Conservation (phyloP, 2,113 vertebrate genomes). For the Eidolon helvum region DNA sequence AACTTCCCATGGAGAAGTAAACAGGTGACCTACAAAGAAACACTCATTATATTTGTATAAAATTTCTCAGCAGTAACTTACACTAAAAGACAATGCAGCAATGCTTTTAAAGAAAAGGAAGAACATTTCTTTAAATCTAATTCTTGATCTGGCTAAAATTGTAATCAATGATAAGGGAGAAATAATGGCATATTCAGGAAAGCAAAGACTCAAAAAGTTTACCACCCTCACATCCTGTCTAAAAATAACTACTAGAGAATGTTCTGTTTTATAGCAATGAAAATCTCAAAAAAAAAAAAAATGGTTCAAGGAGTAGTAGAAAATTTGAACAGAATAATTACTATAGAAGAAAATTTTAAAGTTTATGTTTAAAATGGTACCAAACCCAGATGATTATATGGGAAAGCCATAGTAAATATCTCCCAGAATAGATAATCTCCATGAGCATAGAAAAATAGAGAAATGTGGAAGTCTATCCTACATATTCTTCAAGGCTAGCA, state of each 20-base stretch:
- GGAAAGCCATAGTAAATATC: not conserved
- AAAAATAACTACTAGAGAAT: conserved; percentile 18
- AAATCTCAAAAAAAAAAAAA: not conserved
- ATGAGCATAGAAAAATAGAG: not conserved
- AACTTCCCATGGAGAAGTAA: not conserved
- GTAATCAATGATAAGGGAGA: not conserved
- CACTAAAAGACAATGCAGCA: not conserved
- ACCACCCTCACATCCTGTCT: not conserved
- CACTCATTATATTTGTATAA: not conserved
- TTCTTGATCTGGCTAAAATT: not conserved
- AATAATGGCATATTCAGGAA: not conserved
- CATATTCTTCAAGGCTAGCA: not conserved
- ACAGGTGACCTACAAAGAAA: not conserved
- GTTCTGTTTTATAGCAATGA: not conserved
- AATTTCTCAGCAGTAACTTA: not conserved
- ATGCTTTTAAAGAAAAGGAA: not conserved
- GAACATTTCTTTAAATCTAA: not conserved
- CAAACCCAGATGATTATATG: not conserved
- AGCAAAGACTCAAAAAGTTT: not conserved
- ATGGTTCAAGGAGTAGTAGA: not conserved
- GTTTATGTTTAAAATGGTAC: not conserved
- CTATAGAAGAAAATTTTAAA: not conserved
- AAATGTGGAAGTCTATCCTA: not conserved
- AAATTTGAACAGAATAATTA: conserved; percentile 33
- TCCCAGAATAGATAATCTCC: conserved; percentile 8